These are phyloP conservation scores for Diachrysia chrysitis DNA, from an alignment of 2,888 invertebrate species.

Conservation along the genomic window DNA sequence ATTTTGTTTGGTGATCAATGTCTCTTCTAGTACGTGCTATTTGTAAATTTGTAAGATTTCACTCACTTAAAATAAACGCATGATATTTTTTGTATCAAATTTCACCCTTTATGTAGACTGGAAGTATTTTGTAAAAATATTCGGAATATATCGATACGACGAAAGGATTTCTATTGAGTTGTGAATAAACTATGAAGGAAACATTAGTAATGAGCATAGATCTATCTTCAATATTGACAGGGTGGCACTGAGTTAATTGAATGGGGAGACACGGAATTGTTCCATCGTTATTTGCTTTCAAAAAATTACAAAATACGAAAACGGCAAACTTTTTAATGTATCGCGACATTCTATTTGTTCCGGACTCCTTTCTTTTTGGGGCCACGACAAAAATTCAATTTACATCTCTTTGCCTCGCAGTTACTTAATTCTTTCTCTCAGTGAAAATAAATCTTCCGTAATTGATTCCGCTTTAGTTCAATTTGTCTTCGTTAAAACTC, in stretches of 20 bases:
- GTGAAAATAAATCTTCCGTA: conserved; percentile 87
- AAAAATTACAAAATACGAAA: conserved; percentile 65
- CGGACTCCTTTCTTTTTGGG: conserved; percentile 71
- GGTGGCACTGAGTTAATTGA: conserved; percentile 45
- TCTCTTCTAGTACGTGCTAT: conserved; percentile 53
- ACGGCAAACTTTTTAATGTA: conserved; percentile 72
- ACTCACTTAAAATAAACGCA: conserved; percentile 60
- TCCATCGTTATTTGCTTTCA: conserved; percentile 49
- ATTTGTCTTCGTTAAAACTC: conserved; percentile 89
- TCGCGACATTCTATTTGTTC: conserved; percentile 67
- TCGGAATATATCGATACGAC: conserved; percentile 41
- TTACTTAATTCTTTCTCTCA: conserved; percentile 85
- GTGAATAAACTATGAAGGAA: conserved; percentile 51
- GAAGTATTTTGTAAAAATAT: conserved; percentile 39
- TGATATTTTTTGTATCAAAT: conserved; percentile 63
- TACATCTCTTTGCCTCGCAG: conserved; percentile 83
- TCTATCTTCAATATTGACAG: conserved; percentile 47
- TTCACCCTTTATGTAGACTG: conserved; percentile 42
- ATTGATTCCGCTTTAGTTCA: conserved; percentile 88
- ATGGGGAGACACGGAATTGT: conserved; percentile 33
- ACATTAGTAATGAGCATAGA: conserved; percentile 47
- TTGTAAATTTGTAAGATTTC: conserved; percentile 48
- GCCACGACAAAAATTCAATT: conserved; percentile 85
- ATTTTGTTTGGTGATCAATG: conserved; percentile 9
- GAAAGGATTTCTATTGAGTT: conserved; percentile 51